A percentile compares a stretch with the other conserved stretches of the same genome.
Evolutionary conservation across 2,888 invertebrate genomes (phyloP).

Genomic region (Aelia acuminata): DNA sequence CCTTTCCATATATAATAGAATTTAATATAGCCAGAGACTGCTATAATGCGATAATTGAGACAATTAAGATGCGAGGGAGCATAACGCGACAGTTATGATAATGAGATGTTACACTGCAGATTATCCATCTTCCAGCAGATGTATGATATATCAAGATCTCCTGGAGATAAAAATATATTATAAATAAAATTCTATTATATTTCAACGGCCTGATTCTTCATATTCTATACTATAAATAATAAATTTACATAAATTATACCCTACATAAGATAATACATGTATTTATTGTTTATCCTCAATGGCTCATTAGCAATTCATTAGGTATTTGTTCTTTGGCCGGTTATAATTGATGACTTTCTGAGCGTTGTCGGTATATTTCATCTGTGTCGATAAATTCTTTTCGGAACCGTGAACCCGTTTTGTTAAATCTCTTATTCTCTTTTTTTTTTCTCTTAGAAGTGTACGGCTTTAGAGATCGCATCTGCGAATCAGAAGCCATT

Average conservation of each 20-base stretch:
- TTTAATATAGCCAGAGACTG: background rate
- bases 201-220: background rate
- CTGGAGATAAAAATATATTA: background rate
- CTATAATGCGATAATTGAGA: background rate
- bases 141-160: background rate
- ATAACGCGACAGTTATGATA: background rate
- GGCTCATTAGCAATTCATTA: slow-evolving; percentile 3
- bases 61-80: slow-evolving; percentile 10
- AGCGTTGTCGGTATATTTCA: slow-evolving; percentile 9
- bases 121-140: background rate
- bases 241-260: background rate
- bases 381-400: slow-evolving; percentile 9
- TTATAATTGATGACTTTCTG: slow-evolving; percentile 7
- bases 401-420: slow-evolving; percentile 19
- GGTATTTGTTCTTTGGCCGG: slow-evolving; percentile 23
- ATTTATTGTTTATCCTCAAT: slow-evolving; percentile 6
- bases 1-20: background rate
- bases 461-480: background rate
- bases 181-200: background rate
- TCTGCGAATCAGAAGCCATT: background rate
- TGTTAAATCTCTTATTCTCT: slow-evolving; percentile 4
- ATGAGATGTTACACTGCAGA: background rate
- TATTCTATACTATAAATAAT: slow-evolving; percentile 2
- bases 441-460: background rate
- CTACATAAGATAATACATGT: background rate